These are phyloP conservation scores for Lymantria monacha DNA, from an alignment of 2,888 invertebrate genomes.

Conservation along the genomic window DNA sequence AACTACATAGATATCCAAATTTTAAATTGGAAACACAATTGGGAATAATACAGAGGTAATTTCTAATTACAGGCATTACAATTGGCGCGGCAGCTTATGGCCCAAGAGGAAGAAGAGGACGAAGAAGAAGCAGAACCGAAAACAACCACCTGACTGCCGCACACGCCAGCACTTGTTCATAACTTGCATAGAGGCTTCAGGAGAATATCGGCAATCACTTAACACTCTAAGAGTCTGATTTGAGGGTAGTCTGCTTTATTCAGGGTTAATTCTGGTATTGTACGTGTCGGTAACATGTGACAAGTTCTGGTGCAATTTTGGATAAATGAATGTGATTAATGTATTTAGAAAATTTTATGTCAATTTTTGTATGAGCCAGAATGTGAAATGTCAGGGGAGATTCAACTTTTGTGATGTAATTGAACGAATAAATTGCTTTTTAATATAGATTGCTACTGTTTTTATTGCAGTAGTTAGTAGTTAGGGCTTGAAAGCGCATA, in stretches of 20 bases:
- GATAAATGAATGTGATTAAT: conserved; percentile 4
- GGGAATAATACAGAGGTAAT: background rate
- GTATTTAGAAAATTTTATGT: conserved; percentile 6
- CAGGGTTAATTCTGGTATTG: conserved; percentile 24
- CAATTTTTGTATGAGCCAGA: conserved; percentile 5
- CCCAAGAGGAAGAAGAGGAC: conserved; percentile 93
- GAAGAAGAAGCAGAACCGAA: conserved; percentile 77
- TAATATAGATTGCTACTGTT: background rate
- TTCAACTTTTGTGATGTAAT: background rate
- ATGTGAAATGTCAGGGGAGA: background rate
- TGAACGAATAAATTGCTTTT: conserved; percentile 5
- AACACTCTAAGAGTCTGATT: conserved; percentile 4
- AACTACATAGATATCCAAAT: no score
- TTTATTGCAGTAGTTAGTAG: background rate
- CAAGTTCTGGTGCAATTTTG: background rate
- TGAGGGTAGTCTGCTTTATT: conserved; percentile 12
- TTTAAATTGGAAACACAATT: no score
- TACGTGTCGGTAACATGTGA: conserved; percentile 4
- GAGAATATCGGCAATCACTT: conserved; percentile 18
- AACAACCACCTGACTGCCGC: conserved; percentile 58
- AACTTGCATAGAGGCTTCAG: conserved; percentile 33
- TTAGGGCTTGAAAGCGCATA: background rate
- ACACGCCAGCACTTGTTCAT: conserved; percentile 30
- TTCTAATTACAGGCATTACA: conserved; percentile 88
- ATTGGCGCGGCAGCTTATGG: conserved; percentile 93